phyloP scores from a whole-genome alignment of 1,140 invertebrate genomes.

The Ceratosolen fusciceps region DNA sequence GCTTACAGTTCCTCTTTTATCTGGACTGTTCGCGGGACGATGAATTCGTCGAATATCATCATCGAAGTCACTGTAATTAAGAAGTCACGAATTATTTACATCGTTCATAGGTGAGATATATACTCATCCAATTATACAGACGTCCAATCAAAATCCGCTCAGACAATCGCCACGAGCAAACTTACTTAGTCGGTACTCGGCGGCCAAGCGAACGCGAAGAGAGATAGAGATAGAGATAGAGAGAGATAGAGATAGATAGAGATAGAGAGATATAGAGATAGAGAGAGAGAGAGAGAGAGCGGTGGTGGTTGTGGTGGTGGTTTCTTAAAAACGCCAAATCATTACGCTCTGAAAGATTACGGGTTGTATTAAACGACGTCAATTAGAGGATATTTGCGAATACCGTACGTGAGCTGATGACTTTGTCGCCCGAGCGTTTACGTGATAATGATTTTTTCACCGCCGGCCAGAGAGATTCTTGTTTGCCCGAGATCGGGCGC shows the following conservation, averaged over 20 bases:
- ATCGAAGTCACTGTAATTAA: neutral
- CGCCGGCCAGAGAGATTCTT: too few relatives aligned
- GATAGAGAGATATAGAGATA: too few relatives aligned
- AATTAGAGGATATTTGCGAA: slow-evolving; percentile 15
- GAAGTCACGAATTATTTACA: slow-evolving; percentile 1
- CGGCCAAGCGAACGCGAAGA: neutral
- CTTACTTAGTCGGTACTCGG: neutral
- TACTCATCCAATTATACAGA: neutral
- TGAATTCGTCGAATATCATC: neutral
- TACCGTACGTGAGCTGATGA: neutral
- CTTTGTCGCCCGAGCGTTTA: slow-evolving; percentile 15
- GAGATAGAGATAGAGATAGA: too few relatives aligned
- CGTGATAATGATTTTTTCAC: slow-evolving; percentile 28
- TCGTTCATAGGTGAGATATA: neutral
- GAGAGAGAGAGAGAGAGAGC: too few relatives aligned
- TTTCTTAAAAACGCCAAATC: slow-evolving; percentile 1
- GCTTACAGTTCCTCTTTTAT: neutral
- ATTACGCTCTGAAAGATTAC: slow-evolving; percentile 13
- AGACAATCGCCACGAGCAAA: neutral
- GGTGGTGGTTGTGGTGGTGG: too few relatives aligned
- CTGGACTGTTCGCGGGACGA: slow-evolving; percentile 1
- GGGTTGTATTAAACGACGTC: slow-evolving; percentile 9
- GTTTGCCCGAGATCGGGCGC: too few relatives aligned
- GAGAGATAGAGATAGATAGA: too few relatives aligned
- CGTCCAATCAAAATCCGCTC: slow-evolving; percentile 24